Evolutionary conservation across 2,888 invertebrate species (phyloP), one percentile per base, ranked within the genome.

Genomic region (Oxytorus armatus): DNA sequence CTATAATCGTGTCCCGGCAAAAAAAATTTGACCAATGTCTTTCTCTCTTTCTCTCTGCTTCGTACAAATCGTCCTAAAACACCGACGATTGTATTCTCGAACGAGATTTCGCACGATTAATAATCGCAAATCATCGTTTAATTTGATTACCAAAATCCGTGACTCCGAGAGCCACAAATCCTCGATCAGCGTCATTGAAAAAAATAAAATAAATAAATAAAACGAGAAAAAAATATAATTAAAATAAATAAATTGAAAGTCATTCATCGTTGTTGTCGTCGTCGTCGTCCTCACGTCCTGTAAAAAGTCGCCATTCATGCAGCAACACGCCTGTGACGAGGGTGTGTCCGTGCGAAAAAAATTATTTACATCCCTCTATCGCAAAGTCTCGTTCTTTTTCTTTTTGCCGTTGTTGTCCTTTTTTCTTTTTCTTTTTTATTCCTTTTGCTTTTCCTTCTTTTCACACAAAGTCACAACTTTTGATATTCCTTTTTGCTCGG

Each of bases 241-340:
- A 44, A 65, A 65, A 51, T 49, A 14, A 75, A 18, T 51, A 65
- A 68, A 51, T 23, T 14, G 42, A 33, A 68, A 68, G 65, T 83
- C 78, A 79, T 74, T 70, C 78, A 83, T 82, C 57, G 68, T 77
- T 76, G 75, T 79, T 63, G 70, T 79, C 73, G 75, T 79, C 77
- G 73, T 80, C 73, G 72, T 78, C 75, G 68, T 77, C 75, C 73
- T 74, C 80, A 76, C 79, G 72, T 81, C 78, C 79, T 84, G 84
- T 84, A 84, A 80, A 84, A 84, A 84, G 83, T 84, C 80, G 66
- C 68, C 83, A 84, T 80, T 82, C 79, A 78, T 78, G 44, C 63
- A 57, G 68, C 53, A 7, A n/a, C 55, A 57, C n/a, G 59, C 36
- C 76, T n/a, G 49, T 33, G 59, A 72, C 70, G 72, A 47, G 65